Evolutionary conservation across 2,797 vertebrate species (phyloP).

Genomic region (Tragelaphus eurycerus): DNA sequence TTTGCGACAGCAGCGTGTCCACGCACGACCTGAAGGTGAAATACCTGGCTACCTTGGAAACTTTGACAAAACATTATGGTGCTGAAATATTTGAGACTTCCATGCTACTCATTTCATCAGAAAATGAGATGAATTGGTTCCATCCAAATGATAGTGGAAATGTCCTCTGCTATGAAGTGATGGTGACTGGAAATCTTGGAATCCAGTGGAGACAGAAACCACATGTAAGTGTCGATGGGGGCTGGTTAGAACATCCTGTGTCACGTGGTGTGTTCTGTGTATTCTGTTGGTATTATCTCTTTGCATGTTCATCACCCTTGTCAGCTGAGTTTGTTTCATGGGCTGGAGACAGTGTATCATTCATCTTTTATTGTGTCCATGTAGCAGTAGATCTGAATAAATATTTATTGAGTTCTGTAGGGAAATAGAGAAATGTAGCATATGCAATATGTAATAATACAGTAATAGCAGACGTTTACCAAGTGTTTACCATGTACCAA

Average conservation of each 20-base stretch:
- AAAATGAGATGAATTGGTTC: slow-evolving; percentile 85
- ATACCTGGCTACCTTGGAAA: slow-evolving; percentile 96
- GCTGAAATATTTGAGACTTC: slow-evolving; percentile 89
- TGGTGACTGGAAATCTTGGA: slow-evolving; percentile 91
- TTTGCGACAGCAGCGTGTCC: slow-evolving; percentile 93
- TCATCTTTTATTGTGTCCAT: background rate
- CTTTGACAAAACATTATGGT: slow-evolving; percentile 91
- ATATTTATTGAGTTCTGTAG: background rate
- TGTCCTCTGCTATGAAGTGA: slow-evolving; percentile 85
- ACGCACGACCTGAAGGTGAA: slow-evolving; percentile 96
- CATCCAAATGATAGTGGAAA: slow-evolving; percentile 74
- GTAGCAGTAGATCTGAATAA: background rate
- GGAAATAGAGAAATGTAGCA: background rate
- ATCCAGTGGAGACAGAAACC: slow-evolving; percentile 94
- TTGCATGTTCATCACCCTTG: background rate
- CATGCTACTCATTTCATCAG: slow-evolving; percentile 85
- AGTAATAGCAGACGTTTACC: background rate
- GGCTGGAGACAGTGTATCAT: background rate
- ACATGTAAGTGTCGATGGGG: slow-evolving; percentile 81
- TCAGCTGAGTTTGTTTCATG: background rate
- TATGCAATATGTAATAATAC: background rate
- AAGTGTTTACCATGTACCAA: background rate
- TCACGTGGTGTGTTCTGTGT: fast-evolving
- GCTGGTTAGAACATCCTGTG: background rate
- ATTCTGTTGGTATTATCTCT: background rate